Percentiles rank a stretch among this genome's conserved stretches.
Evolutionary conservation across 1,140 invertebrate genomes (phyloP).

Genomic region (Carcinoscorpius rotundicauda): DNA sequence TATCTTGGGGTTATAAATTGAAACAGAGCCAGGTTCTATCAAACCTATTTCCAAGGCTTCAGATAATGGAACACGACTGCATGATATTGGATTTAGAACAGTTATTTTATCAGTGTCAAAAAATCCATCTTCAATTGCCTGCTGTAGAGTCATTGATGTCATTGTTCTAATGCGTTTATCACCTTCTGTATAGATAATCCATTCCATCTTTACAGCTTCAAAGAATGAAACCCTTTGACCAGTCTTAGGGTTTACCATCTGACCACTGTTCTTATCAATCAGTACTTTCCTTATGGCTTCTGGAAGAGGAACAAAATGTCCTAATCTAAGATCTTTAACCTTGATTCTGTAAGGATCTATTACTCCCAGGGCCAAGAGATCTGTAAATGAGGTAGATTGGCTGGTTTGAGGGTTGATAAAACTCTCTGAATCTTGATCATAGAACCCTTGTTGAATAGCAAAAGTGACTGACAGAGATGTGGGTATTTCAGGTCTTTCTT

Average conservation of each 20-base stretch:
- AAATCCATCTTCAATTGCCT: slow-evolving; percentile 12
- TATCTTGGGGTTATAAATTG: slow-evolving; percentile 58
- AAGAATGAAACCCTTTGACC: slow-evolving; percentile 47
- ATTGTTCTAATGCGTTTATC: slow-evolving; percentile 46
- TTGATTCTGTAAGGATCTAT: slow-evolving; percentile 60
- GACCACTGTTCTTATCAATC: slow-evolving; percentile 56
- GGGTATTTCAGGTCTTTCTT: slow-evolving; percentile 42
- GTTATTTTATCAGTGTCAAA: slow-evolving; percentile 36
- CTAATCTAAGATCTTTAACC: slow-evolving; percentile 59
- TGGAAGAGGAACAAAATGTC: slow-evolving; percentile 54
- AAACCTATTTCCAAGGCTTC: slow-evolving; percentile 61
- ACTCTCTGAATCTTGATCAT: slow-evolving; percentile 53
- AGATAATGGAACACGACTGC: slow-evolving; percentile 65
- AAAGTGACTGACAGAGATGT: slow-evolving; percentile 16
- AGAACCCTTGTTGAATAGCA: slow-evolving; percentile 55
- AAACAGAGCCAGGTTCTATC: slow-evolving; percentile 58
- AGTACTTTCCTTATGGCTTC: slow-evolving; percentile 64
- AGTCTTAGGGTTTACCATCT: slow-evolving; percentile 39
- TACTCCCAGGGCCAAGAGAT: slow-evolving; percentile 55
- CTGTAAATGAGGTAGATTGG: slow-evolving; percentile 57
- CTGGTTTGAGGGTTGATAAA: slow-evolving; percentile 67
- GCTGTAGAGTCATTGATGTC: slow-evolving; percentile 34
- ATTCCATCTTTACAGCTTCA: slow-evolving; percentile 61
- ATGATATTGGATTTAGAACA: slow-evolving; percentile 62
- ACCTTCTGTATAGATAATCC: slow-evolving; percentile 57